A percentile compares a stretch with the other conserved stretches of the same genome.
These are phyloP conservation scores for Plotosus lineatus DNA, from an alignment of 2,113 vertebrate genomes.

Conservation along the genomic window DNA sequence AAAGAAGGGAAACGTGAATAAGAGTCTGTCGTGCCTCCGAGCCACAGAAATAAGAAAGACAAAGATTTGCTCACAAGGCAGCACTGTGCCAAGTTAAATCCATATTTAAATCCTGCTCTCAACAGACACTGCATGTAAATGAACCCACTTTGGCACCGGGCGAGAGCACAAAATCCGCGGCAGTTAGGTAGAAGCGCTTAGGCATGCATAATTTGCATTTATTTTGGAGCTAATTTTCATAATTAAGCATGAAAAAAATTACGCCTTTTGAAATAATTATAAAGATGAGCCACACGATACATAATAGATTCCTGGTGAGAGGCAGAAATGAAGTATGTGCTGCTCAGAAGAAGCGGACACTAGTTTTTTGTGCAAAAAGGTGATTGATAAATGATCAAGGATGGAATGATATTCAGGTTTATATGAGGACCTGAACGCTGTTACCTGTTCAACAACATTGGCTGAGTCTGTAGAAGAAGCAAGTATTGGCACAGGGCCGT, in stretches of 20 bases:
- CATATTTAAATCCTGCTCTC: constrained; percentile 66
- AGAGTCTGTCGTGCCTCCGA: constrained; percentile 63
- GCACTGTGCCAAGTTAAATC: constrained; percentile 67
- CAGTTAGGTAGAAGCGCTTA: constrained; percentile 54
- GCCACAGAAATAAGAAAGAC: constrained; percentile 64
- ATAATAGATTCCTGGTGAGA: background rate
- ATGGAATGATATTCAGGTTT: background rate
- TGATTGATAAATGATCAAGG: background rate
- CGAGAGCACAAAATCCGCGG: constrained; percentile 63
- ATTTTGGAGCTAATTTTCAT: constrained; percentile 57
- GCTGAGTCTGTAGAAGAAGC: background rate
- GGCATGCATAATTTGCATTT: constrained; percentile 56
- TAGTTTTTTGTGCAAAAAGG: background rate
- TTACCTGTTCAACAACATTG: background rate
- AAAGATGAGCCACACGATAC: constrained; percentile 46
- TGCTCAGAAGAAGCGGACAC: background rate
- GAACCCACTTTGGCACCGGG: constrained; percentile 69
- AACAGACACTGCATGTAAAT: constrained; percentile 67
- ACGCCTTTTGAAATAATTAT: constrained; percentile 52
- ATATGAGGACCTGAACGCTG: background rate
- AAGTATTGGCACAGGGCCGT: background rate
- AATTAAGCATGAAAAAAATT: constrained; percentile 53
- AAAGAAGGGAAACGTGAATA: constrained; percentile 54
- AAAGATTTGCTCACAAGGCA: constrained; percentile 61
- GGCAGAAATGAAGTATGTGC: background rate